Base-by-base conservation (phyloP, 2,113 vertebrate species). In the Halcyon senegalensis region DNA sequence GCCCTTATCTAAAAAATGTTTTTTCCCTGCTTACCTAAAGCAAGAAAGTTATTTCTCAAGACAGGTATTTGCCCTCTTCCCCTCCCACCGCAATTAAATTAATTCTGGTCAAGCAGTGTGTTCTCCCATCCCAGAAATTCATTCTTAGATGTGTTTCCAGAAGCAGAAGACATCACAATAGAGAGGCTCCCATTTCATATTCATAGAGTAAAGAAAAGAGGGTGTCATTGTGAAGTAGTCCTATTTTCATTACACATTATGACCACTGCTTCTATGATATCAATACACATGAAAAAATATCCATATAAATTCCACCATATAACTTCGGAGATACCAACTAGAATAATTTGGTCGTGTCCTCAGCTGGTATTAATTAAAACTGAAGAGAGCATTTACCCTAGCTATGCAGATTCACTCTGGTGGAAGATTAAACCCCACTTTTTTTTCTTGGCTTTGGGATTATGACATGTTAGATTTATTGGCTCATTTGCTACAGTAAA, bases 381-480 rank as follows among this genome's bases (percentile, higher is more conserved):
- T 33, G 64, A 92, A n/a, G 13, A 68, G n/a, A 69, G 23, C 14
- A 59, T 85, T 93, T 86, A 41, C 41, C 11, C 31, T 10, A 14
- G 37, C 23, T 84, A 39, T 76, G 69, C 33, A 84, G 58, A 77
- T 81, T 82, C 92, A 75, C 23, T 70, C 51, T 78, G 30, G 24
- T 77, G 44, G 39, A 89, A 94, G 60, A 88, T 78, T 90, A 51
- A 84, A 46, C 20, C 41, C 23, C 20, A 11, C 35, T 25, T 7
- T 41, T 93, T 90, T 89, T 35, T 8, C 72, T 75, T 92, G 76
- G 55, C 44, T 75, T 89, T 84, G 62, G 46, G 31, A 75, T 91
- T 87, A 84, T 79, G 87, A 82, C 87, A 56, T 87, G 77, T 85
- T 76, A 76, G 89, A 94, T 95, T 89, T 92, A 85, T 66, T 89